A percentile compares a stretch with the other conserved stretches of the same genome.
phyloP scores from a whole-genome alignment of 2,888 invertebrate species.

The Dusona sp. region DNA sequence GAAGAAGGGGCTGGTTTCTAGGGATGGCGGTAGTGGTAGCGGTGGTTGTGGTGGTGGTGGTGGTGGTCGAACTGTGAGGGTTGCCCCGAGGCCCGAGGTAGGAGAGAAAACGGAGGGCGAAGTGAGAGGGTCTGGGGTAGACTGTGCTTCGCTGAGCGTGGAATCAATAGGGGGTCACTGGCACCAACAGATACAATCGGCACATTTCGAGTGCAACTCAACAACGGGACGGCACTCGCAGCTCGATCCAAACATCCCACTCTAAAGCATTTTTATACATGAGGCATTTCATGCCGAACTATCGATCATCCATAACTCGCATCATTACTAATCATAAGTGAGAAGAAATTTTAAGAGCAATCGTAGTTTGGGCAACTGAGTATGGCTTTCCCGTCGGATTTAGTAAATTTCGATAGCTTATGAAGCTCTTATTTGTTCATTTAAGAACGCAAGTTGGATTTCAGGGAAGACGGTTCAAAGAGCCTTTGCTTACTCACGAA shows the following conservation, averaged over 20 bases:
- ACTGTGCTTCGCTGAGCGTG: constrained; percentile 81
- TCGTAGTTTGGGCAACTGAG: not conserved
- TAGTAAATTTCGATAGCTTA: not conserved
- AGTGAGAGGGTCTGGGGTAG: constrained; percentile 75
- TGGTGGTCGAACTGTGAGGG: constrained; percentile 46
- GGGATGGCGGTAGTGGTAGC: constrained; percentile 33
- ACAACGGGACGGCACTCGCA: constrained; percentile 31
- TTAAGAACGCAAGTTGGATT: not conserved
- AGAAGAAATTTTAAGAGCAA: not conserved
- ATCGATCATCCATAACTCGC: not conserved
- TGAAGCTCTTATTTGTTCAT: not conserved
- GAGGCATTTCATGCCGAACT: not conserved
- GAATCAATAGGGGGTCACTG: constrained; percentile 84
- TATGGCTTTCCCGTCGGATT: not conserved
- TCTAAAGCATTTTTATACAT: constrained; percentile 28
- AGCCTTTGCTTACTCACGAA: not conserved
- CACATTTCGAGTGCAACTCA: constrained; percentile 79
- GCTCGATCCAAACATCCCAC: not conserved
- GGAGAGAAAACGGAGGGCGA: constrained; percentile 51
- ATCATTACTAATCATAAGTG: not conserved
- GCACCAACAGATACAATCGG: constrained; percentile 83
- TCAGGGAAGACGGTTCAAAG: not conserved
- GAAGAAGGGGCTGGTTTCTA: constrained; percentile 48
- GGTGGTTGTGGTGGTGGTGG: constrained; percentile 34
- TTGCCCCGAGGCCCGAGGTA: constrained; percentile 26